Base-by-base conservation (phyloP, 2,797 vertebrate genomes). In the Urophycis tenuis region DNA sequence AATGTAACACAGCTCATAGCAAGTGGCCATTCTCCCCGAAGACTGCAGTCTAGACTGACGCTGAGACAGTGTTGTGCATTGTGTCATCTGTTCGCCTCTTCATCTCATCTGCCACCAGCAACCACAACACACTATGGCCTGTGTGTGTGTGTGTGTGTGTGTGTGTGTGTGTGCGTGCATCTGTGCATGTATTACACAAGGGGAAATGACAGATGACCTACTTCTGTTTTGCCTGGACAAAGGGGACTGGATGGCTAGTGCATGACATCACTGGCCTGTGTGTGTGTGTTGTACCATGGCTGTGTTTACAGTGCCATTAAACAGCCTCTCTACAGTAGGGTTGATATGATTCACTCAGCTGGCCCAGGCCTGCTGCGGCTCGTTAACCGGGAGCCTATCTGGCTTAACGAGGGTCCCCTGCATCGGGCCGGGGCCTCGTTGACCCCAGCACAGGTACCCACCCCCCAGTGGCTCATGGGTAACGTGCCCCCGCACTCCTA, bases 71-170 rank as follows among this genome's bases (percentile, higher is more conserved):
- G 64, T 81, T 75, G 74, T 82, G 77, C 76, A 35, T 70, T 79
- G 73, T 81, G 74, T 85, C 76, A 39, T 77, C 79, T 84, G 33
- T 70, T 67, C 25, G 78, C 84, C 81, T 77, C 78, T 79, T 81
- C 74, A 64, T 76, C 69, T 81, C 74, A 71, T 76, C 69, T 73
- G 45, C 78, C 79, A 78, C 75, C 75, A 69, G 75, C 85, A 34
- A 22, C 14, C 73, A 72, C 82, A 71, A 75, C 45, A 64, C 12
- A 53, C 39, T 72, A n/a, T 53, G 45, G 14, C 3, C 6, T 71
- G 77, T 36, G 74, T 60, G 75, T 72, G 69, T 72, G 60, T 71
- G 60, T 77, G 72, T 77, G 77, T 75, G 25, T 64, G 45, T 75
- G 70, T 73, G 71, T 73, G 71, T 19, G 12, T 74, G 53, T 32